Conservation (phyloP, 2,113 vertebrate species). For the Rhombomys opimus region DNA sequence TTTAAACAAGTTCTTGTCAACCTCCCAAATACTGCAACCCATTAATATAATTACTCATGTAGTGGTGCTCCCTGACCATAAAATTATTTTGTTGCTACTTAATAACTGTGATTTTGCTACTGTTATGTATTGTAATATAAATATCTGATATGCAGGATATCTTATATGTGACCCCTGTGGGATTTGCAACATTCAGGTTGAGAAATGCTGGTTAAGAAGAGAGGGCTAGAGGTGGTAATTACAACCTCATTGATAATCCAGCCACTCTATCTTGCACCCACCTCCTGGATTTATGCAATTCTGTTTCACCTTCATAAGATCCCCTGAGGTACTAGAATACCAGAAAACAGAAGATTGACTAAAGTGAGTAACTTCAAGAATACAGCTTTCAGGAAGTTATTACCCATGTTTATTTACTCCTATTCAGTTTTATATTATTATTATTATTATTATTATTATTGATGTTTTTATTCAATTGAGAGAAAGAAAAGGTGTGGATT, state of each 20-base stretch:
- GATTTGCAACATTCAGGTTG: background rate
- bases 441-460: background rate
- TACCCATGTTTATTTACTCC: background rate
- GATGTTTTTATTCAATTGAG: background rate
- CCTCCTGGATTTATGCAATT: background rate
- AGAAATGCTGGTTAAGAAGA: background rate
- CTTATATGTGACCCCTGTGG: background rate
- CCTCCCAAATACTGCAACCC: background rate
- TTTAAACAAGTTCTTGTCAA: background rate
- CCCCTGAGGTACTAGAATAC: background rate
- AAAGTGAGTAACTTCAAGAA: background rate
- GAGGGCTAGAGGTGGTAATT: background rate
- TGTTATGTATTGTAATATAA: background rate
- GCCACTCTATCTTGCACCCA: background rate
- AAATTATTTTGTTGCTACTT: background rate
- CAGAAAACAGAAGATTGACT: background rate
- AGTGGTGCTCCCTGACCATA: background rate
- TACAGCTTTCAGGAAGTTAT: background rate
- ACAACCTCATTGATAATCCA: background rate
- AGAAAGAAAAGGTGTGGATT: background rate
- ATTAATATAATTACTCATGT: background rate
- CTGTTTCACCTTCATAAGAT: background rate
- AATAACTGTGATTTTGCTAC: background rate
- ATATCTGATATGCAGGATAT: background rate
- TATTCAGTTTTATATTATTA: background rate